Conservation (phyloP, 2,888 invertebrate species). For the Limnephilus auricula region DNA sequence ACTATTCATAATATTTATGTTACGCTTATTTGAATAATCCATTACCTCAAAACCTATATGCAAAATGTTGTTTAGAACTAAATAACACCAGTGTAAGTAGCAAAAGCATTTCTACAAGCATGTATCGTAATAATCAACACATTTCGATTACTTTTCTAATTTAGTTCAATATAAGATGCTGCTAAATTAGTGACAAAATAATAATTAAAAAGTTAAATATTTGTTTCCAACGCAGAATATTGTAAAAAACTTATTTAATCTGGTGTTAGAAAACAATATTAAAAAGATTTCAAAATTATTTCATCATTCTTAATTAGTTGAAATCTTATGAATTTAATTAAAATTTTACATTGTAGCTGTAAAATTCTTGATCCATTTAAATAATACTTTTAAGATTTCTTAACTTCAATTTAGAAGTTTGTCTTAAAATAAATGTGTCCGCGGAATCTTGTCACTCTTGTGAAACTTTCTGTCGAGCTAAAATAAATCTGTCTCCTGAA, state of each 20-base stretch:
- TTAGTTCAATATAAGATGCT: neutral
- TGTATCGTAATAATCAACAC: neutral
- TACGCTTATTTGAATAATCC: neutral
- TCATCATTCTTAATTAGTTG: conserved; percentile 35
- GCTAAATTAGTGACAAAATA: neutral
- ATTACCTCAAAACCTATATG: neutral
- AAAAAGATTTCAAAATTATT: conserved; percentile 38
- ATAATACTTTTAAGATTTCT: neutral
- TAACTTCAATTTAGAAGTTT: conserved; percentile 47
- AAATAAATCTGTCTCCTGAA: neutral
- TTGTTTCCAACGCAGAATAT: neutral
- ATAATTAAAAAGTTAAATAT: neutral
- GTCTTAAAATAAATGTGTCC: conserved; percentile 35
- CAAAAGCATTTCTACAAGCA: too few relatives aligned
- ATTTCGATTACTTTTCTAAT: neutral
- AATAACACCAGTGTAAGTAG: neutral
- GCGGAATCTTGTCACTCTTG: conserved; percentile 41
- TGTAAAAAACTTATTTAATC: neutral
- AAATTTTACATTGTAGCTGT: neutral
- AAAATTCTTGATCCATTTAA: conserved; percentile 6
- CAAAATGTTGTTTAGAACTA: neutral
- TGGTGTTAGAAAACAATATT: neutral
- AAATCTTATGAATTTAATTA: conserved; percentile 32
- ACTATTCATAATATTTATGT: too few relatives aligned
- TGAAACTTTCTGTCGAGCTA: conserved; percentile 16